phyloP scores from a whole-genome alignment of 2,888 invertebrate species.

The Ethmia dodecea region DNA sequence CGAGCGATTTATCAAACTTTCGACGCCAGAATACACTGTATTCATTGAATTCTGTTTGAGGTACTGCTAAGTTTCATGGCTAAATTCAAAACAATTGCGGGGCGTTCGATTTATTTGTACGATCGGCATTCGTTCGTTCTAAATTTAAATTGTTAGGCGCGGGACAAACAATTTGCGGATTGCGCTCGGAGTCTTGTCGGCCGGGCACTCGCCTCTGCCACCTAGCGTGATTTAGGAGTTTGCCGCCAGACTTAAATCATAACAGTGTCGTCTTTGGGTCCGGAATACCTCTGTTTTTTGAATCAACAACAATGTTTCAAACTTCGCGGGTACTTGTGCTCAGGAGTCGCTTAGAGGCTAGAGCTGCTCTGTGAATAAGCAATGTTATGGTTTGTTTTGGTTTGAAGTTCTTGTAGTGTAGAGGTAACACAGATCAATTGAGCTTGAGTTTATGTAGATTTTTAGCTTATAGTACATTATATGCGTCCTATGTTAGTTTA shows the following conservation, averaged over 20 bases:
- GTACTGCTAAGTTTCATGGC: conserved; percentile 53
- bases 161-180: conserved; percentile 73
- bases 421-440: too few species aligned
- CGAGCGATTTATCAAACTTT: conserved; percentile 55
- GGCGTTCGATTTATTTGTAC: conserved; percentile 64
- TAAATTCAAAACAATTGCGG: conserved; percentile 65
- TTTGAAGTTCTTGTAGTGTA: too few species aligned
- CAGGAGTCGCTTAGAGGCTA: conserved; percentile 41
- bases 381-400: conserved; percentile 48
- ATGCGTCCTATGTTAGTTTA: too few species aligned
- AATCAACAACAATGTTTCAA: conserved; percentile 42
- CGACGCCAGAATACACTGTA: conserved; percentile 38
- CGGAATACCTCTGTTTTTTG: conserved; percentile 54
- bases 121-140: conserved; percentile 69
- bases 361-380: conserved; percentile 34
- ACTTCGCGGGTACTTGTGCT: conserved; percentile 35
- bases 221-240: conserved; percentile 67
- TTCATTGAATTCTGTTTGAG: conserved; percentile 36
- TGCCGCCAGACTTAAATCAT: conserved; percentile 62
- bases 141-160: conserved; percentile 73
- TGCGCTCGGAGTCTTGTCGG: conserved; percentile 63
- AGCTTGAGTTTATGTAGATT: too few species aligned
- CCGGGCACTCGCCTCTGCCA: conserved; percentile 52
- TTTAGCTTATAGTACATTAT: too few species aligned
- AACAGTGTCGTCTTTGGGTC: conserved; percentile 51